Evolutionary conservation across 2,888 invertebrate genomes (phyloP).

Genomic region (Julus scandinavius): DNA sequence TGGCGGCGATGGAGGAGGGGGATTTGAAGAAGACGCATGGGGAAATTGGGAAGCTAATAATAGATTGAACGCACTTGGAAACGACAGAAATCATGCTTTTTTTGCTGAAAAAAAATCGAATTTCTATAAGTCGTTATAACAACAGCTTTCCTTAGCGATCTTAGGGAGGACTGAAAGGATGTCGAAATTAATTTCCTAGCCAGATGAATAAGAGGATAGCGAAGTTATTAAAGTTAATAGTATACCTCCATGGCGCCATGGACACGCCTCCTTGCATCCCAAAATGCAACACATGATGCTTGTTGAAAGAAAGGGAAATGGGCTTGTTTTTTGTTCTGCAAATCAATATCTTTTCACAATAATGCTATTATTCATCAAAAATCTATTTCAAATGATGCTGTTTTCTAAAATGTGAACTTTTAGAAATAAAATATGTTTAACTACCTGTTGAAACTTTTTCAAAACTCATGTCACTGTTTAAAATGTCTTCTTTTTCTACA

Average conservation of each 20-base stretch:
- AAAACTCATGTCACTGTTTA: too few relatives aligned
- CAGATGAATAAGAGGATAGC: slow-evolving; percentile 9
- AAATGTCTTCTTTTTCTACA: too few relatives aligned
- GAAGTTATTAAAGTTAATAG: neutral
- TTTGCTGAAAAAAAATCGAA: neutral
- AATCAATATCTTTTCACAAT: too few relatives aligned
- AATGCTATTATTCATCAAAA: too few relatives aligned
- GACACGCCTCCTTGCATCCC: neutral
- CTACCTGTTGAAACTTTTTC: too few relatives aligned
- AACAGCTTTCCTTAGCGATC: neutral
- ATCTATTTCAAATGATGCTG: too few relatives aligned
- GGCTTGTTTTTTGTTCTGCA: too few relatives aligned
- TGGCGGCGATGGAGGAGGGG: neutral
- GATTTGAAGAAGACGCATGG: neutral
- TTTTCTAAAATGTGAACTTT: too few relatives aligned
- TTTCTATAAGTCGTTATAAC: neutral
- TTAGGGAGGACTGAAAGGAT: neutral
- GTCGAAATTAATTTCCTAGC: slow-evolving; percentile 9
- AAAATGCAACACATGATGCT: too few relatives aligned
- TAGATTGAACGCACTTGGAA: neutral
- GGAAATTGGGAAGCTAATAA: neutral
- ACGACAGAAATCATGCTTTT: neutral
- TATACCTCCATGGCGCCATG: neutral
- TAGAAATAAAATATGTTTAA: too few relatives aligned
- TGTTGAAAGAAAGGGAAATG: too few relatives aligned